Base-by-base conservation (phyloP, 2,113 vertebrate genomes). In the Tupaia tana region DNA sequence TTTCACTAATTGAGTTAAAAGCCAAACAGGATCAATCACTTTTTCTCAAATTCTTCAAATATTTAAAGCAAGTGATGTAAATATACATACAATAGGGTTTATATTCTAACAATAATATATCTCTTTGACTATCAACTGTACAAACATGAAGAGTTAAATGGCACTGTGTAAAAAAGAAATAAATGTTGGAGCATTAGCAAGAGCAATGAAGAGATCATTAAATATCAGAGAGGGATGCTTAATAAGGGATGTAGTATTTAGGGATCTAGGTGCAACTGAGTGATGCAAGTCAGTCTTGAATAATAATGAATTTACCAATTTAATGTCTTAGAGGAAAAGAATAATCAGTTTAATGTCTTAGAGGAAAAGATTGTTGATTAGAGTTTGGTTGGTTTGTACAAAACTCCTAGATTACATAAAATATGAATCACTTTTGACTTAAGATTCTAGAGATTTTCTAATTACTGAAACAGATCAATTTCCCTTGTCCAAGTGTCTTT, bases 371-470 rank as follows among this genome's bases (percentile, higher is more conserved):
- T 20, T 29, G 6, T 75, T 81, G n/a, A 31, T 11, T 58, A 78
- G 64, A 90, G n/a, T 12, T 18, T 24, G 18, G 5, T 22, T 89
- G 27, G 24, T 91, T 14, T 70, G 58, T 58, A 86, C 86, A 19
- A 11, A 89, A 71, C 29, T 66, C 24, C 6, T 89, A 14, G 11
- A 15, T 67, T 52, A 54, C 14, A 20, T 34, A 75, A 43, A 2
- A 78, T 25, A 64, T 2, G 43, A 74, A 74, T 43, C 16, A 84
- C 54, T 69, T 29, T 78, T 64, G 19, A 78, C 12, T 73, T 95
- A 84, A 54, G 11, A 56, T 79, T 94, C 75, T 43, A 70, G n/a
- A 83, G 19, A 90, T 87, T 92, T 95, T 20, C 18, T 7, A 34
- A 7, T 34, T 71, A 63, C 31, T 75, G 27, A 89, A 89, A 95